These are phyloP conservation scores for Nibea coibor DNA, from an alignment of 2,113 vertebrate genomes.

Conservation along the genomic window DNA sequence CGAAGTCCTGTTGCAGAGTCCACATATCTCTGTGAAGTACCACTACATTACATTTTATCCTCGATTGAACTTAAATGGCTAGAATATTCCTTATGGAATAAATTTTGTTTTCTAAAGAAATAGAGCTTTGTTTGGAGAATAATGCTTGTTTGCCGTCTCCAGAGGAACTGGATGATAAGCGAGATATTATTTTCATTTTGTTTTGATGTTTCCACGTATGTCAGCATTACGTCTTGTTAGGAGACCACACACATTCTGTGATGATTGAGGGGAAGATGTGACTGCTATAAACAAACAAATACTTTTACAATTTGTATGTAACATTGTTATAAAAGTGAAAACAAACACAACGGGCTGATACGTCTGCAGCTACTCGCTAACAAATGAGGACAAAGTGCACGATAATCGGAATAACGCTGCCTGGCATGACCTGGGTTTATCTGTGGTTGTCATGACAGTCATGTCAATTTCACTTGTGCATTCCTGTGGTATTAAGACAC, in stretches of 20 bases:
- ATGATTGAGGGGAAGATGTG: constrained; percentile 11
- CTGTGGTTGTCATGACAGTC: constrained; percentile 54
- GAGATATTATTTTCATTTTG: constrained; percentile 1
- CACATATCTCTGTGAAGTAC: not conserved
- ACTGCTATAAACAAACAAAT: constrained; percentile 42
- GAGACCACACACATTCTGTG: constrained; percentile 55
- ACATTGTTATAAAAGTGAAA: not conserved
- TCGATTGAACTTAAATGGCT: constrained; percentile 16
- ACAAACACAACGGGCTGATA: not conserved
- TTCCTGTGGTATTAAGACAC: constrained; percentile 76
- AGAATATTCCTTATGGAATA: not conserved
- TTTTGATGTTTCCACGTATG: constrained; percentile 11
- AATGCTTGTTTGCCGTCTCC: constrained; percentile 9
- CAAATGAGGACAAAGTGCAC: constrained; percentile 38
- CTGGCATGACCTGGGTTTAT: constrained; percentile 34
- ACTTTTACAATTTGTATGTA: constrained; percentile 20
- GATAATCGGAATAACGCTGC: constrained; percentile 13
- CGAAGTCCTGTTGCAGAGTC: not conserved
- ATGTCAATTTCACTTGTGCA: constrained; percentile 58
- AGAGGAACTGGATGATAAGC: not conserved
- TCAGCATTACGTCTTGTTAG: constrained; percentile 30
- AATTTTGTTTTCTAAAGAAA: constrained; percentile 3
- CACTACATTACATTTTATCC: not conserved
- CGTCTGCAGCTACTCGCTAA: constrained; percentile 1
- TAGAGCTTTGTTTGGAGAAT: not conserved